Evolutionary conservation across 2,888 invertebrate species (phyloP), one percentile per base, ranked within the genome.

Genomic region (Smittia sp.): DNA sequence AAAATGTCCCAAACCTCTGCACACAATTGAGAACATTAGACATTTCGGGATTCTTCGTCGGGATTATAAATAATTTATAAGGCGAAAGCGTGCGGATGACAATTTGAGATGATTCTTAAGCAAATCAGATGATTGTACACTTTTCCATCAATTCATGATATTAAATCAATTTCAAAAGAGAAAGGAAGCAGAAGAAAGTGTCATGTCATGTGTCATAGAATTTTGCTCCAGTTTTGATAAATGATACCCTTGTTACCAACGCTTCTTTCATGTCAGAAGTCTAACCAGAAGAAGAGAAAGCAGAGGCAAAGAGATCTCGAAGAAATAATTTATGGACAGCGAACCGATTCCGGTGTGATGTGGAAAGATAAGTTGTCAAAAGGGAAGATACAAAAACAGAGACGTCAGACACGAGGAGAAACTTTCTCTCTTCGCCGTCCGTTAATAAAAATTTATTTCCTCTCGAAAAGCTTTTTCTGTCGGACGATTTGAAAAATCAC

Each of bases 81-180:
- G 58, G 24, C 15, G 22, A 15, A 58, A 58, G 24, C 24, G 46
- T 46, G 15, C n/a, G 65, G 32, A 65, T 65, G 65, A 32, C 65
- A 46, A 68, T 68, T 41, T 68, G 41, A 46, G 68, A 46, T 25
- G 46, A 41, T 41, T 25, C 68, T 20, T 68, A 68, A 68, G 22
- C 46, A 68, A 68, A 68, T 68, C 68, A 68, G 68, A 68, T 68
- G 68, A 68, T 68, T 68, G 41, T 41, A 20, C 68, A 68, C 46
- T 46, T 46, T 46, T 46, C 15, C 46, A 46, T 46, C 46, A 46
- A 32, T 67, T 67, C 46, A 46, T 46, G 67, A 39, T 67, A 68
- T 46, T 68, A 46, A 68, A 68, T 68, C 46, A 68, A 46, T 68
- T 46, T 68, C 24, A 41, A 68, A n/a, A 46, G 22, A 46, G 20